These are phyloP conservation scores for Hydroisotoma schaefferi DNA, from an alignment of 2,888 invertebrate genomes.

Conservation along the genomic window DNA sequence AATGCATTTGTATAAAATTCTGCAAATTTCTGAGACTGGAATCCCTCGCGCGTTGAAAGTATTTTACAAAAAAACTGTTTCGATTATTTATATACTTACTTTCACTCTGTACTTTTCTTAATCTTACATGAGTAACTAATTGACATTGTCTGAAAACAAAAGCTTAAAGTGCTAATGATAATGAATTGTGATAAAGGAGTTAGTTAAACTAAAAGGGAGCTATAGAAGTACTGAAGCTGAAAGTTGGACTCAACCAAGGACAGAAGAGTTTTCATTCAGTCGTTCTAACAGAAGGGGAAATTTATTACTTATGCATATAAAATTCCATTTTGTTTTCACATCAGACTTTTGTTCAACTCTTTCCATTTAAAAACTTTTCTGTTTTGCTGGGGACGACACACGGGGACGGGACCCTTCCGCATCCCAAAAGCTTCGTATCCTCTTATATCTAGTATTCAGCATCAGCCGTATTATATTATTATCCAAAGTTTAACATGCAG, in stretches of 20 bases:
- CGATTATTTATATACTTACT: too few species aligned
- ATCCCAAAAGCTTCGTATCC: too few species aligned
- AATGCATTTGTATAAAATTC: background rate
- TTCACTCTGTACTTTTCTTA: too few species aligned
- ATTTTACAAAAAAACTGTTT: too few species aligned
- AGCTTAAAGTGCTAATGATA: background rate
- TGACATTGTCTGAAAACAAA: background rate
- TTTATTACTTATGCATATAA: conserved; percentile 14
- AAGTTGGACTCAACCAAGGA: background rate
- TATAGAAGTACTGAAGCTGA: background rate
- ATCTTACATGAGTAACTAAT: too few species aligned
- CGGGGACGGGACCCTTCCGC: too few species aligned
- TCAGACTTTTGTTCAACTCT: background rate
- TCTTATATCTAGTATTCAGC: too few species aligned
- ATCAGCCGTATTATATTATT: too few species aligned
- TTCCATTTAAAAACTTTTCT: too few species aligned
- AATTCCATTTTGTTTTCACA: conserved; percentile 15
- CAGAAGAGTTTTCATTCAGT: background rate
- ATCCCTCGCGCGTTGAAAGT: too few species aligned
- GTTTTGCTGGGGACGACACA: too few species aligned
- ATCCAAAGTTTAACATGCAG: too few species aligned
- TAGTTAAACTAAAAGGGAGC: background rate
- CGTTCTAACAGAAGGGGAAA: conserved; percentile 3
- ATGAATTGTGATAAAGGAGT: background rate
- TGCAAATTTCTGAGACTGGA: background rate